Conservation (phyloP, 2,888 invertebrate genomes). For the Agriotes lineatus region DNA sequence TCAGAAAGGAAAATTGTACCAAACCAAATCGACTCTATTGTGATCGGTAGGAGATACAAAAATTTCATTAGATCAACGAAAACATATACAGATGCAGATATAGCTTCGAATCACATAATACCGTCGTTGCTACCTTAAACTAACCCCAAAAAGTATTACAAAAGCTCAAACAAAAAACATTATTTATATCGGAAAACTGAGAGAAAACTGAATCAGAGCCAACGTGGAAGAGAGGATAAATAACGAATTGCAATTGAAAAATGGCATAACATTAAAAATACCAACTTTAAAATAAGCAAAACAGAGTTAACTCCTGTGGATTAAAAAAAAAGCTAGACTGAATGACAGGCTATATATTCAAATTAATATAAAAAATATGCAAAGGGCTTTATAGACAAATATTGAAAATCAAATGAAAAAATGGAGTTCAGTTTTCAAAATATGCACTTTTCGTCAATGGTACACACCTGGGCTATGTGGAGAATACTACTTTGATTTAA, state of each 20-base stretch:
- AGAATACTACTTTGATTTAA: too few relatives aligned
- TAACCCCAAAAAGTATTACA: background rate
- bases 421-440: too few relatives aligned
- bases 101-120: background rate
- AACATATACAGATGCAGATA: background rate
- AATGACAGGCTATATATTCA: background rate
- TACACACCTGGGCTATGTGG: too few relatives aligned
- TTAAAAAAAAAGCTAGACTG: background rate
- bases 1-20: background rate
- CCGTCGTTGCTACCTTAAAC: background rate
- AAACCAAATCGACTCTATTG: background rate
- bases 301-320: background rate
- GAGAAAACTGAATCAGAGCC: background rate
- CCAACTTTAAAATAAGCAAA: background rate
- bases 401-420: too few relatives aligned
- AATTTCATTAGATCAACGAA: background rate
- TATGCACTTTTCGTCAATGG: too few relatives aligned
- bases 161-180: background rate
- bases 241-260: background rate
- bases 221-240: background rate
- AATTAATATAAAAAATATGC: background rate
- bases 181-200: background rate
- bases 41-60: background rate
- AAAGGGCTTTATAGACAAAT: too few relatives aligned
- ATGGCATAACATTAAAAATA: background rate